Base-by-base conservation (phyloP, 2,113 vertebrate species). In the Catharus bicknelli region DNA sequence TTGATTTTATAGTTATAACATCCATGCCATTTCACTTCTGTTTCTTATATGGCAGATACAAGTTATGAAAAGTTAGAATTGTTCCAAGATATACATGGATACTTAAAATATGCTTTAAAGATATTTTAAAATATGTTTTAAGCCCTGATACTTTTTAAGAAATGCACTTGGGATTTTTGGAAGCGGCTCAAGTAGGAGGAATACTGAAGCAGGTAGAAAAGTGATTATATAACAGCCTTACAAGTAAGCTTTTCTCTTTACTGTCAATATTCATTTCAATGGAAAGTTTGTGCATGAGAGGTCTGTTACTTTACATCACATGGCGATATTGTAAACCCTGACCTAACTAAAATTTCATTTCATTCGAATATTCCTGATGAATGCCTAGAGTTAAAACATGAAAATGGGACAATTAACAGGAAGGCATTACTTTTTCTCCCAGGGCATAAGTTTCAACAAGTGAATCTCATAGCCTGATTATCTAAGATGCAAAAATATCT, bases 401-500 rank as follows among this genome's bases (percentile, higher is more conserved):
- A n/a, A 90, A 96, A 85, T 59, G 45, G 76, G 95, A 88, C 75
- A 78, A 90, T 86, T 91, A 80, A 87, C 94, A 95, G 80, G 78
- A 94, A 94, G 64, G 40, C 22, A 77, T 94, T 94, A 86, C 88
- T 94, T 54, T 58, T 79, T 61, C 51, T 90, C 74, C 64, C 62
- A 72, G 48, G 83, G 92, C 73, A 72, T 62, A 45, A 51, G 76
- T 96, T 92, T 94, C 94, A 96, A 88, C 88, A 93, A 97, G 95
- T 81, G 84, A 95, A 93, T 86, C 51, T 51, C 54, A 57, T 7
- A 93, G 88, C n/a, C 15, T 86, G 96, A 94, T 90, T 57, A 54
- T 88, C 75, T 68, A 59, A 83, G 69, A 94, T 83, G 68, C 67
- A 89, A 59, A 95, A 94, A 36, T 64, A 75, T 75, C 90, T 85